Percentiles rank a stretch among this genome's conserved stretches.
These are phyloP conservation scores for Bombus confusus DNA, from an alignment of 1,140 invertebrate species.

Conservation along the genomic window DNA sequence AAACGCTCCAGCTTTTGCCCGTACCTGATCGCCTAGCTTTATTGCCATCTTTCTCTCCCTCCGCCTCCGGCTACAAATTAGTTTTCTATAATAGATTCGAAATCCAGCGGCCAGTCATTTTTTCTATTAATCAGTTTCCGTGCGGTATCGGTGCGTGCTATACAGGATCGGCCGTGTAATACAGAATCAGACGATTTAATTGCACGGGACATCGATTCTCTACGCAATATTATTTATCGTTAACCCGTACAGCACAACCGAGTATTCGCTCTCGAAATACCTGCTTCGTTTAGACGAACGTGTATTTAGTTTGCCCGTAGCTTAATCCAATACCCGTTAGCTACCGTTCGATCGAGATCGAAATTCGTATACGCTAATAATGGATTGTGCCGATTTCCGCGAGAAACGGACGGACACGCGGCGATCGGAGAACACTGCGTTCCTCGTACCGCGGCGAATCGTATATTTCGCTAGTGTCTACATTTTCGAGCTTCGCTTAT, in stretches of 20 bases:
- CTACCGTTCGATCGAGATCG: background rate
- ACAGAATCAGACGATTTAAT: background rate
- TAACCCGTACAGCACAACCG: no score
- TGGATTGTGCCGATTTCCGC: background rate
- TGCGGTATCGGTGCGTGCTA: background rate
- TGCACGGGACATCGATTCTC: constrained; percentile 18
- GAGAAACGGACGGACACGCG: background rate
- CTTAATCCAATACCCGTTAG: background rate
- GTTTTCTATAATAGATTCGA: constrained; percentile 21
- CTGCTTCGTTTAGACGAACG: no score
- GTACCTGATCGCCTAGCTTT: background rate
- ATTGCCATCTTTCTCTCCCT: background rate
- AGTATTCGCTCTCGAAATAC: no score
- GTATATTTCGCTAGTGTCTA: constrained; percentile 63
- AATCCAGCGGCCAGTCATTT: constrained; percentile 18
- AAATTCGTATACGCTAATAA: background rate
- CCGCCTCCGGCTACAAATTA: background rate
- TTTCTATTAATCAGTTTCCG: constrained; percentile 17
- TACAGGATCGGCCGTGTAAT: background rate
- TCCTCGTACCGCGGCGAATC: background rate
- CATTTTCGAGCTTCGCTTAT: constrained; percentile 64
- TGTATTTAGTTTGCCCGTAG: background rate
- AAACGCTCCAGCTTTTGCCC: background rate
- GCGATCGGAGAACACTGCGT: background rate
- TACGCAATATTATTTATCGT: no score